A percentile compares a stretch with the other conserved stretches of the same genome.
These are phyloP conservation scores for Halcyon badia DNA, from an alignment of 2,797 vertebrate genomes.

Conservation along the genomic window DNA sequence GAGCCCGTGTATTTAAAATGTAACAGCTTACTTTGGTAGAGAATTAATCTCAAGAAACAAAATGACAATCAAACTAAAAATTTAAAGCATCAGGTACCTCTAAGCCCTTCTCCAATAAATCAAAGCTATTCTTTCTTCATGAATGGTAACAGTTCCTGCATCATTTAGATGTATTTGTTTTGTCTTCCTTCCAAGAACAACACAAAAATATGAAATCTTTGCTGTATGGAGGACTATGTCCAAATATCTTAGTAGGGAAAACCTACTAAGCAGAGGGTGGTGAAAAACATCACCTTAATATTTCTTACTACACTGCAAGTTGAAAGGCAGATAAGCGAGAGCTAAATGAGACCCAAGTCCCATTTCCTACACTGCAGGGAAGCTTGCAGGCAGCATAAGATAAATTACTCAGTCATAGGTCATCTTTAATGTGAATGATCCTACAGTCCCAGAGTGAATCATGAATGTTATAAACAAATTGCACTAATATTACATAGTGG, in stretches of 20 bases:
- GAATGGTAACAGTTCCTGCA: background rate
- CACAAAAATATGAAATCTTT: background rate
- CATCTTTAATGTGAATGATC: constrained; percentile 27
- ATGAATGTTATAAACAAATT: constrained; percentile 20
- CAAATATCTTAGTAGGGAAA: background rate
- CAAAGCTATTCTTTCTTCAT: background rate
- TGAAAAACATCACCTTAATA: background rate
- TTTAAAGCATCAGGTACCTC: background rate
- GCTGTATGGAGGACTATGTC: background rate
- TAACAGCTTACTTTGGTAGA: background rate
- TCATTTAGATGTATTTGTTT: background rate
- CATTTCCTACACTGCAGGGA: background rate
- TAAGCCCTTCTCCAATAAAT: background rate
- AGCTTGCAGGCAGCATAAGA: background rate
- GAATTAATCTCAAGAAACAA: background rate
- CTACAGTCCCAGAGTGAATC: background rate
- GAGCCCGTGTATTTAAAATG: background rate
- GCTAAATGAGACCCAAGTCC: background rate
- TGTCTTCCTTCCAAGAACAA: background rate
- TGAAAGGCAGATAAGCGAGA: background rate
- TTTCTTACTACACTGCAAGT: background rate
- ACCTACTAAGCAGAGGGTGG: background rate
- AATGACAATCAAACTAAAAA: background rate
- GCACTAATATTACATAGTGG: background rate
- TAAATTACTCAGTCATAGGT: constrained; percentile 11